Conservation (phyloP, 2,797 vertebrate genomes). For the Squalus acanthias region DNA sequence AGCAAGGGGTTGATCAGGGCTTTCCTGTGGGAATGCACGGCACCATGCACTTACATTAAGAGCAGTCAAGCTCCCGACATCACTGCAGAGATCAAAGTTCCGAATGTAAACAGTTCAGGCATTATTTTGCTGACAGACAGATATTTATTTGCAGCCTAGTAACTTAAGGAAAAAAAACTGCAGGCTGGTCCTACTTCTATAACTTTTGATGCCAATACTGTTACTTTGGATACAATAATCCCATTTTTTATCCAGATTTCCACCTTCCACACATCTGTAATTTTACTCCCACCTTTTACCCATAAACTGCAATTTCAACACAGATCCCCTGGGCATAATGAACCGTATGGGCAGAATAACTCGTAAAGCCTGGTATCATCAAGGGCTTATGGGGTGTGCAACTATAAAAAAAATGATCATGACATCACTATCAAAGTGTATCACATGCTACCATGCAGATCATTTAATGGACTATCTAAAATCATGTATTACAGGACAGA, state of each 20-base stretch:
- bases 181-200: not conserved
- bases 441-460: not conserved
- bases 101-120: not conserved
- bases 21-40: not conserved
- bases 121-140: not conserved
- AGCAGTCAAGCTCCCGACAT: slow-evolving; percentile 15
- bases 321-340: not conserved
- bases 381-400: not conserved
- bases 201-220: not conserved
- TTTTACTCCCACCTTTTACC: not conserved
- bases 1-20: not conserved
- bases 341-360: not conserved
- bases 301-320: not conserved
- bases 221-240: not conserved
- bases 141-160: not conserved
- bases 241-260: not conserved
- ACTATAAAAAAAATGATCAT: not conserved
- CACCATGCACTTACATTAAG: not conserved
- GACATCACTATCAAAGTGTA: not conserved
- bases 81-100: not conserved
- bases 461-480: not conserved
- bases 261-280: not conserved
- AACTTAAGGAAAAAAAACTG: not conserved
- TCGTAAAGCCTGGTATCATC: not conserved
- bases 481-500: not conserved